Evolutionary conservation across 2,113 vertebrate species (phyloP), one percentile per base, ranked within the genome.

Genomic region (Lucifuga dentata): DNA sequence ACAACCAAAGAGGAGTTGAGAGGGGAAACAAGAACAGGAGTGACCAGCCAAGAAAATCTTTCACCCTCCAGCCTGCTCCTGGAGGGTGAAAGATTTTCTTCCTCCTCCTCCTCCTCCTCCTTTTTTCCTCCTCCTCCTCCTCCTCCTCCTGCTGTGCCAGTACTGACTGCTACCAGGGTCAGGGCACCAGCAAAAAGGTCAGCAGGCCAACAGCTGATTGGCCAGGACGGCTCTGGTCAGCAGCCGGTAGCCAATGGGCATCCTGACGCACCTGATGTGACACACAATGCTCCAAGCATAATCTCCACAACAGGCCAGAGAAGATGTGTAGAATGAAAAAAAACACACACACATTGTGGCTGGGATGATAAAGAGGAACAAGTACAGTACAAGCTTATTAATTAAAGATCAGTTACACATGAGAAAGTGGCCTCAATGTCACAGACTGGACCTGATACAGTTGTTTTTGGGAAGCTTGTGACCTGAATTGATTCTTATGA

Each of bases 131-230:
- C 24, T 45, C 15, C 46, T 16, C 46, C 35, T 12, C n/a, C 55
- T 62, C 62, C 43, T 77, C 74, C 1, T 79, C 83, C 85, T 59
- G 70, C 86, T 88, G 84, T 85, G 88, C 87, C 81, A 86, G 80
- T 69, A 70, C 90, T 89, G 88, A 86, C 89, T 90, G 89, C 90
- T 90, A 91, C 87, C 90, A 92, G 89, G 90, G 90, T 91, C 87
- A 89, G 81, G 64, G 69, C 61, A 40, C 68, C 66, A 59, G 78
- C 60, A 59, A 79, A 92, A 92, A 90, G 90, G 90, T 90, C 89
- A 88, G 81, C 68, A 65, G 49, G 81, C 80, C 83, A 71, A 92
- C 78, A 90, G 84, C 86, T 78, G 81, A 91, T 90, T 88, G 89
- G 89, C 80, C 61, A 5, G 49, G 80, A 85, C 48, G 72, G 71